These are phyloP conservation scores for Meloe dianella DNA, from an alignment of 2,888 invertebrate species.

Conservation along the genomic window DNA sequence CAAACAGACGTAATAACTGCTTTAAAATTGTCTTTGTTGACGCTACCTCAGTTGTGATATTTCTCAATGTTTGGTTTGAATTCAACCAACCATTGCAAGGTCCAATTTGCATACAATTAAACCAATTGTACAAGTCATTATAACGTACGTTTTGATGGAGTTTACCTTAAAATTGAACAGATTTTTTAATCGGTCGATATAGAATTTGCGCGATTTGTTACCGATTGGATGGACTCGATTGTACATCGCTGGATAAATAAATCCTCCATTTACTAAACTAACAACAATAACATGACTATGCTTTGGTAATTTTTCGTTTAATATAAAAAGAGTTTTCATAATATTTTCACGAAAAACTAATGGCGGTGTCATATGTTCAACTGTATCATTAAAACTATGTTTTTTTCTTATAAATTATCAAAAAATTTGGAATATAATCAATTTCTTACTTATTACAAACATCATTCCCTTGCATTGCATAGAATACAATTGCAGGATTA, in stretches of 20 bases:
- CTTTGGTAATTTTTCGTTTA: slow-evolving; percentile 55
- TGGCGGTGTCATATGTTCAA: slow-evolving; percentile 59
- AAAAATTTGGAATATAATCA: not conserved
- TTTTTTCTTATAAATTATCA: slow-evolving; percentile 10
- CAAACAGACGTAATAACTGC: not conserved
- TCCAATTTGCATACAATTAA: slow-evolving; percentile 60
- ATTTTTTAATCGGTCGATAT: slow-evolving; percentile 49
- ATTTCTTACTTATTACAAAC: slow-evolving; percentile 60
- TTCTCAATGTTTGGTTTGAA: slow-evolving; percentile 55
- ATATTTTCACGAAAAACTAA: slow-evolving; percentile 45
- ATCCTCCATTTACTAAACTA: slow-evolving; percentile 59
- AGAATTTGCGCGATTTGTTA: not conserved
- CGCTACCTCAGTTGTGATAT: slow-evolving; percentile 51
- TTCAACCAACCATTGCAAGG: slow-evolving; percentile 62
- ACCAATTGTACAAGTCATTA: slow-evolving; percentile 58
- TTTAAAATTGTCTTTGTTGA: not conserved
- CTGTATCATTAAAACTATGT: slow-evolving; percentile 56
- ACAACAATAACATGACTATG: slow-evolving; percentile 59
- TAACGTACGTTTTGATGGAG: slow-evolving; percentile 59
- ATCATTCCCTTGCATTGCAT: slow-evolving; percentile 61
- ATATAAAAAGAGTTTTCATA: slow-evolving; percentile 41
- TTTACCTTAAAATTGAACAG: slow-evolving; percentile 38
- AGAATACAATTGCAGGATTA: slow-evolving; percentile 57
- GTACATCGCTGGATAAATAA: slow-evolving; percentile 57
- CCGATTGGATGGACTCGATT: slow-evolving; percentile 56